These are phyloP conservation scores for Eptatretus burgeri DNA, from an alignment of 2,113 vertebrate genomes.

Conservation along the genomic window DNA sequence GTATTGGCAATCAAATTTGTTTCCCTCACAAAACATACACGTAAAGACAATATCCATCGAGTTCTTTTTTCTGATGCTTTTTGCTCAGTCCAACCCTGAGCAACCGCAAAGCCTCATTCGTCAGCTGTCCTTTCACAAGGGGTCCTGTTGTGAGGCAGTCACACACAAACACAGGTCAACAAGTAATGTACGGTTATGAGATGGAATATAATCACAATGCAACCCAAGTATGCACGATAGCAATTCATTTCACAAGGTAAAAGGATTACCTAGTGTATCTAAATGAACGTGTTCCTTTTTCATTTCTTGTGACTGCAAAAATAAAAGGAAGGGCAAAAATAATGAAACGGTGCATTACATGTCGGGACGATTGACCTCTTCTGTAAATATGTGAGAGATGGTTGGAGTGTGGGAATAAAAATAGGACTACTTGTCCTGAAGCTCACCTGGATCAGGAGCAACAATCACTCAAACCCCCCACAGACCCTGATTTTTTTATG, in stretches of 20 bases:
- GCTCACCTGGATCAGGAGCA: no score
- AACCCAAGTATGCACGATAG: background rate
- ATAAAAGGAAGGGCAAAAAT: slow-evolving; percentile 9
- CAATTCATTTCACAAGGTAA: background rate
- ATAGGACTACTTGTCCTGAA: no score
- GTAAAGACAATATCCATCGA: slow-evolving; percentile 84
- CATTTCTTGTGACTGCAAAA: slow-evolving; percentile 66
- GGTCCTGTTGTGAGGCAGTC: slow-evolving; percentile 25
- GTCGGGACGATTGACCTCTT: no score
- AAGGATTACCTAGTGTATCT: slow-evolving; percentile 60
- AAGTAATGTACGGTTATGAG: background rate
- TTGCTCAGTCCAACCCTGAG: slow-evolving; percentile 80
- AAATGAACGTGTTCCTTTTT: slow-evolving; percentile 96
- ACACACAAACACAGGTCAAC: background rate
- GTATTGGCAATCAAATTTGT: background rate
- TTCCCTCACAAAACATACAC: slow-evolving; percentile 29
- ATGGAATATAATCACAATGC: background rate
- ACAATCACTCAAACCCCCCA: no score
- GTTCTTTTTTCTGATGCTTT: slow-evolving; percentile 55
- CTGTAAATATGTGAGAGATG: no score
- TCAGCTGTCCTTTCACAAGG: slow-evolving; percentile 82
- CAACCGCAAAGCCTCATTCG: slow-evolving; percentile 70
- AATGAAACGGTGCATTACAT: background rate
- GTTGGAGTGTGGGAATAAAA: no score
- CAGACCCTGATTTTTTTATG: no score